Evolutionary conservation across 2,888 invertebrate genomes (phyloP), one percentile per base, ranked within the genome.

Genomic region (Sipunculus nudus): DNA sequence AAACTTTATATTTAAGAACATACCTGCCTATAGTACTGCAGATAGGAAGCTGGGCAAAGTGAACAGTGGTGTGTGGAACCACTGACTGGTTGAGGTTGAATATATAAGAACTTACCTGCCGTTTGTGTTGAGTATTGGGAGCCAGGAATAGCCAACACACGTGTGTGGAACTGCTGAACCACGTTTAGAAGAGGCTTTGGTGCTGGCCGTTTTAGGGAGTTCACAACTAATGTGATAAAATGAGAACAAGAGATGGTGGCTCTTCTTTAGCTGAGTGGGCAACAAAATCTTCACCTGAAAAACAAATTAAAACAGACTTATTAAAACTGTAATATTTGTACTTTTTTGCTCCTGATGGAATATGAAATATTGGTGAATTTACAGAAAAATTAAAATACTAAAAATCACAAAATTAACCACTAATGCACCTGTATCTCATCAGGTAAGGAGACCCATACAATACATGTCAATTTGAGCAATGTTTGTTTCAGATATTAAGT

Each of bases 141-240:
- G 85, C 97, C 97, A 99, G 0, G 96, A 90, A 83, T 93, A 96
- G 63, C 98, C 98, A 54, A 97, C 92, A 74, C 93, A 90, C 16
- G 73, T 74, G 62, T 87, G 23, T 21, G 19, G 48, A 10, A 48
- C 8, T 26, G 43, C 19, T 13, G n/a, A 8, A 43, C 10, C n/a
- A 13, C 10, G 76, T 13, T 71, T 70, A 5, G 75, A 70, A 10
- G 70, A 41, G 16, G 53, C 56, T 47, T 71, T 68, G 40, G 47
- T 43, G 35, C 52, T 53, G 26, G 52, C 38, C 8, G 73, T 71
- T 63, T 77, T 79, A 48, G 78, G 76, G 13, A 61, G 58, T 32
- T 82, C 82, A 70, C 97, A 96, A 63, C 95, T 94, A 63, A 99
- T 92, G 83, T 98, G 98, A 78, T 93, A 91, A 85, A 98, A 97